A percentile compares a stretch with the other conserved stretches of the same genome.
phyloP scores from a whole-genome alignment of 1,140 invertebrate species.

The Drosophila insularis region DNA sequence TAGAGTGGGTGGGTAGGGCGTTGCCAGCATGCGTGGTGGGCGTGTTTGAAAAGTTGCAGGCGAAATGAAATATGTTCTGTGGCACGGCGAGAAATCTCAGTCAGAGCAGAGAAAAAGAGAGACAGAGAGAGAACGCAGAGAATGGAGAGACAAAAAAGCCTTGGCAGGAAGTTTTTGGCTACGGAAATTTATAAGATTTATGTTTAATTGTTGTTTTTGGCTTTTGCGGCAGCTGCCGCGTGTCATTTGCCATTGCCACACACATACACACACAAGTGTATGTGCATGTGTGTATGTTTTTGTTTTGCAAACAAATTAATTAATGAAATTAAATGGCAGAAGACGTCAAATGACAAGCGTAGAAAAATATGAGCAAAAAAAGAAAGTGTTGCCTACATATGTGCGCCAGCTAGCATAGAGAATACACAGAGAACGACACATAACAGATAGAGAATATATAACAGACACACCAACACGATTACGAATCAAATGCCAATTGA shows the following conservation, averaged over 20 bases:
- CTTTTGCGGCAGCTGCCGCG: slow-evolving; percentile 74
- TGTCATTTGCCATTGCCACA: slow-evolving; percentile 37
- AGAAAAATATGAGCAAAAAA: slow-evolving; percentile 13
- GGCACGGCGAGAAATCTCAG: slow-evolving; percentile 72
- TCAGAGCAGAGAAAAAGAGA: slow-evolving; percentile 16
- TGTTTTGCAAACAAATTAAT: slow-evolving; percentile 71
- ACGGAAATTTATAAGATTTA: slow-evolving; percentile 80
- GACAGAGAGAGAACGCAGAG: slow-evolving; percentile 15
- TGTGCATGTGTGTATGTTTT: slow-evolving; percentile 18
- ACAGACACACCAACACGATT: slow-evolving; percentile 1
- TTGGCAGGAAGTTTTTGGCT: slow-evolving; percentile 74
- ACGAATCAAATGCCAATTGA: slow-evolving; percentile 19
- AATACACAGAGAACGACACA: background rate
- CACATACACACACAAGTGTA: slow-evolving; percentile 1
- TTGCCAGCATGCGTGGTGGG: slow-evolving; percentile 53
- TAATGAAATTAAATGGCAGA: slow-evolving; percentile 75
- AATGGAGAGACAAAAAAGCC: slow-evolving; percentile 60
- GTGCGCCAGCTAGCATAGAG: background rate
- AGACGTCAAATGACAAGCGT: slow-evolving; percentile 67
- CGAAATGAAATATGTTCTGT: slow-evolving; percentile 77
- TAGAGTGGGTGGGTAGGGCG: background rate
- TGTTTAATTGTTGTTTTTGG: slow-evolving; percentile 81
- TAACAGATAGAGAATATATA: background rate
- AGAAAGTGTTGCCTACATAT: slow-evolving; percentile 43
- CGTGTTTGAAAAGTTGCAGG: slow-evolving; percentile 73